Conservation (phyloP, 2,113 vertebrate genomes). For the Channa maculata region DNA sequence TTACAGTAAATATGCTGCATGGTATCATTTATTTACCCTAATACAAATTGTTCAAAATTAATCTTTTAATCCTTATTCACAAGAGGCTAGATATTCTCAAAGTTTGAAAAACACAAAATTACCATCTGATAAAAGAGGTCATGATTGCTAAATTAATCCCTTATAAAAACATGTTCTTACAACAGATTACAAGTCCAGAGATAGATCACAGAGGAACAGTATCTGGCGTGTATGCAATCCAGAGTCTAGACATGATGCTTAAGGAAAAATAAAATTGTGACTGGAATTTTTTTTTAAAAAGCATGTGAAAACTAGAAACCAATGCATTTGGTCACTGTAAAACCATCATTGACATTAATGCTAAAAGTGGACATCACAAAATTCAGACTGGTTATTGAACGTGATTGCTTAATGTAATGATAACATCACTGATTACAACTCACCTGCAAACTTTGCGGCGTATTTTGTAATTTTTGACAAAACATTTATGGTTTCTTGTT, state of each 20-base stretch:
- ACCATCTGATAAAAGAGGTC: conserved; percentile 77
- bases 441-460: no score
- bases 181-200: conserved; percentile 73
- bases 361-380: no score
- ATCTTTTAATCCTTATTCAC: conserved; percentile 77
- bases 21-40: conserved; percentile 55
- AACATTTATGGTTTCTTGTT: no score
- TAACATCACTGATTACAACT: no score
- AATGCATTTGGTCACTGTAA: not conserved
- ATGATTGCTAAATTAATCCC: conserved; percentile 84
- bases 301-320: not conserved
- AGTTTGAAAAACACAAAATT: conserved; percentile 75
- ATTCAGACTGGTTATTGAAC: no score
- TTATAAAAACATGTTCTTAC: conserved; percentile 80
- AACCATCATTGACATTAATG: no score
- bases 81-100: conserved; percentile 67
- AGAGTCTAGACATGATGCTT: conserved; percentile 12
- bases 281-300: not conserved
- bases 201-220: conserved; percentile 28
- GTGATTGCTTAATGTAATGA: no score
- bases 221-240: conserved; percentile 17
- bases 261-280: conserved; percentile 14
- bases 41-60: conserved; percentile 61
- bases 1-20: conserved; percentile 33
- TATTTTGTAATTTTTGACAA: no score